Percentiles rank a stretch among this genome's conserved stretches.
Conservation (phyloP, 2,797 vertebrate species). For the Anisognathus igniventris region DNA sequence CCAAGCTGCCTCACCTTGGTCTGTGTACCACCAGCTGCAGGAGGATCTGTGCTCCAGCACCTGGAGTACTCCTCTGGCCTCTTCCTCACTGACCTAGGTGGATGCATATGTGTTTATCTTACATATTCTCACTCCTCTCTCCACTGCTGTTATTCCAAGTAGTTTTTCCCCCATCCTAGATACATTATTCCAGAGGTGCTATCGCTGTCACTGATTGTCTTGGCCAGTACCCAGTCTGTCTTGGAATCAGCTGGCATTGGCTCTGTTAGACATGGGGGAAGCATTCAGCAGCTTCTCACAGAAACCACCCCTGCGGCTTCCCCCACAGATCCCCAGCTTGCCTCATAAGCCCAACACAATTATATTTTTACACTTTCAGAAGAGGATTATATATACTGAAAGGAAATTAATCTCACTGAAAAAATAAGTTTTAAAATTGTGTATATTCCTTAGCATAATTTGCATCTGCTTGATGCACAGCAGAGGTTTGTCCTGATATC, state of each 20-base stretch:
- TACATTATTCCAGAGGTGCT: not conserved
- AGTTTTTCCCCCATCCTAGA: not conserved
- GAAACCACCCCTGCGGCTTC: not conserved
- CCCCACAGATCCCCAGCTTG: accelerated
- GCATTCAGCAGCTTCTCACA: not conserved
- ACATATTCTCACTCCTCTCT: not conserved
- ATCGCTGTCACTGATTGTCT: accelerated
- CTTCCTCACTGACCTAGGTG: not conserved
- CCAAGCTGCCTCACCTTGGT: too few relatives aligned
- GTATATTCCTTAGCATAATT: not conserved
- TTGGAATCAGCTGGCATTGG: not conserved
- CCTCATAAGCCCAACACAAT: not conserved
- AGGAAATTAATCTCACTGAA: not conserved
- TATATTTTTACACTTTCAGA: not conserved
- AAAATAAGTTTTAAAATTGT: not conserved
- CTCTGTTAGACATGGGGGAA: not conserved
- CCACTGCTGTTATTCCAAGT: not conserved
- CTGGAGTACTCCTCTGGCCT: not conserved
- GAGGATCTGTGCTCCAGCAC: not conserved
- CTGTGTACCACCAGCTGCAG: accelerated
- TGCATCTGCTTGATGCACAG: not conserved
- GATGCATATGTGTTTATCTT: not conserved
- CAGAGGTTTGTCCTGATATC: not conserved
- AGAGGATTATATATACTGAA: not conserved
- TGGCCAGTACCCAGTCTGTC: accelerated